A percentile compares a stretch with the other conserved stretches of the same genome.
Evolutionary conservation across 2,797 vertebrate species (phyloP).

Genomic region (Gambelia wislizenii): DNA sequence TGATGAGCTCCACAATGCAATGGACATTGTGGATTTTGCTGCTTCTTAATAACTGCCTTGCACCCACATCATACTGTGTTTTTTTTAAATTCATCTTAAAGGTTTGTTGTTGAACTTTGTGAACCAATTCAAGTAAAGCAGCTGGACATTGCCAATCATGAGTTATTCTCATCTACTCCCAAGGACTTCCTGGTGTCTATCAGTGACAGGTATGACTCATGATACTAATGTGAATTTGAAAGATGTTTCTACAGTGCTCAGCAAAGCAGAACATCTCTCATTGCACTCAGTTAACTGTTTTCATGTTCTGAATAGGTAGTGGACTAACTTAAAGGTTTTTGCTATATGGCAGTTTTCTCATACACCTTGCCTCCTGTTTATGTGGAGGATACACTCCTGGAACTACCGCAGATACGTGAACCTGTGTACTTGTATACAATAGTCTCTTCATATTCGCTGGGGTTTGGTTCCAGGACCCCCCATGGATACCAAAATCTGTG

Average conservation of each 20-base stretch:
- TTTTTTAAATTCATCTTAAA: constrained; percentile 71
- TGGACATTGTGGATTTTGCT: background rate
- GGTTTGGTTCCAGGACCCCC: too few relatives aligned
- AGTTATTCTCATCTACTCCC: constrained; percentile 98
- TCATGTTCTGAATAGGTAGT: background rate
- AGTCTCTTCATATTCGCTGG: too few relatives aligned
- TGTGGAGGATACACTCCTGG: too few relatives aligned
- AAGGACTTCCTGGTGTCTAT: constrained; percentile 98
- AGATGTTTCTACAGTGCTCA: background rate
- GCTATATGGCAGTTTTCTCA: too few relatives aligned
- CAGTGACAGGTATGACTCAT: constrained; percentile 90
- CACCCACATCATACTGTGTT: constrained; percentile 30
- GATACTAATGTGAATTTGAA: background rate
- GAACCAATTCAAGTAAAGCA: constrained; percentile 98
- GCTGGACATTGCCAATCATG: constrained; percentile 97
- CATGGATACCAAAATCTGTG: too few relatives aligned
- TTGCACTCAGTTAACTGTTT: background rate
- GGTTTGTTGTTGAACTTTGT: constrained; percentile 99
- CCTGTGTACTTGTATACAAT: too few relatives aligned
- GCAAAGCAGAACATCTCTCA: background rate
- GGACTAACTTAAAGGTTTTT: background rate
- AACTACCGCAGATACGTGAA: too few relatives aligned
- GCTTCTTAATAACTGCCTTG: background rate
- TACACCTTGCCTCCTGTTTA: too few relatives aligned
- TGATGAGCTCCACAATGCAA: constrained; percentile 2